Conservation (phyloP, 1,140 invertebrate genomes). For the Oncopodura yosiiana region DNA sequence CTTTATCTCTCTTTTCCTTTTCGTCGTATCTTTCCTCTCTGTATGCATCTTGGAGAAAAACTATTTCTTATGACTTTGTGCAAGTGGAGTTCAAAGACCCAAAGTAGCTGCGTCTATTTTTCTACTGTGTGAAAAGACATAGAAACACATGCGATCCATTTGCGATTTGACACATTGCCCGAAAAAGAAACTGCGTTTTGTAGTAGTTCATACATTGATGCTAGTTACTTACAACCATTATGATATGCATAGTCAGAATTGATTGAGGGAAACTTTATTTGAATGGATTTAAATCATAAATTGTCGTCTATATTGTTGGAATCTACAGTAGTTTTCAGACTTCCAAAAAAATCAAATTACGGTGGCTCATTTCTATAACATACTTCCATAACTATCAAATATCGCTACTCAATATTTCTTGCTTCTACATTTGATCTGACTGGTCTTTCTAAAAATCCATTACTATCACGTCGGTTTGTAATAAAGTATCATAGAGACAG, state of each 20-base stretch:
- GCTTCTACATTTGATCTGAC: too few relatives aligned
- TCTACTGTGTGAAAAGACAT: not conserved
- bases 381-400: too few relatives aligned
- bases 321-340: not conserved
- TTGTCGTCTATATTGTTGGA: too few relatives aligned
- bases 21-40: too few relatives aligned
- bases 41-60: not conserved
- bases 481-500: too few relatives aligned
- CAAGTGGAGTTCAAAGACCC: constrained; percentile 16
- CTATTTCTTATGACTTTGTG: not conserved
- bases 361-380: not conserved
- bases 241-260: too few relatives aligned
- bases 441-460: too few relatives aligned
- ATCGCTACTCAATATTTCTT: too few relatives aligned
- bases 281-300: too few relatives aligned
- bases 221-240: not conserved
- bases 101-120: not conserved
- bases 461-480: too few relatives aligned
- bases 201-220: not conserved
- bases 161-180: constrained; percentile 17
- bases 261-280: too few relatives aligned
- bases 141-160: constrained; percentile 19
- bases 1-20: not conserved
- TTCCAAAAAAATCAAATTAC: not conserved
- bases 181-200: not conserved